Evolutionary conservation across 2,888 invertebrate genomes (phyloP).

Genomic region (Sphecodes monilicornis): DNA sequence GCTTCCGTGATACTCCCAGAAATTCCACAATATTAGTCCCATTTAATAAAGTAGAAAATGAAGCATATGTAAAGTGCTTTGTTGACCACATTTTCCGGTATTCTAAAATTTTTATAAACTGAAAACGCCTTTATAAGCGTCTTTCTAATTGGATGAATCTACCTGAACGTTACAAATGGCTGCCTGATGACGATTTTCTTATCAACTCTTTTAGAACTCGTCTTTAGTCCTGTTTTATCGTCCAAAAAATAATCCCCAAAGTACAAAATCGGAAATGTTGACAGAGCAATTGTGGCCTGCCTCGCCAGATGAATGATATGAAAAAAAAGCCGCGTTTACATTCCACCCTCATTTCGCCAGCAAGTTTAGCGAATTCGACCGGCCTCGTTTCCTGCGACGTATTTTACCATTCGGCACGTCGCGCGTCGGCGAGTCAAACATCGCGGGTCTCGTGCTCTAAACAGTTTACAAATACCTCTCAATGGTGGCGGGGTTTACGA

Average conservation of each 20-base stretch:
- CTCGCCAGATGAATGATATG: not conserved
- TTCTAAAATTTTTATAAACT: too few species aligned
- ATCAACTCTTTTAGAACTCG: too few species aligned
- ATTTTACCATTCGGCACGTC: conserved; percentile 67
- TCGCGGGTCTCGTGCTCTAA: conserved; percentile 41
- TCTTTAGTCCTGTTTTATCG: not conserved
- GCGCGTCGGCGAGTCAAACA: conserved; percentile 68
- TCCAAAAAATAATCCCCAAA: not conserved
- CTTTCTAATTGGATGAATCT: too few species aligned
- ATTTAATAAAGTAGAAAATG: too few species aligned
- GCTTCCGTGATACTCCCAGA: too few species aligned
- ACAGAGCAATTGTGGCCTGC: not conserved
- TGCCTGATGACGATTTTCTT: too few species aligned
- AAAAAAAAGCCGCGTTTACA: conserved; percentile 16
- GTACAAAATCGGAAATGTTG: not conserved
- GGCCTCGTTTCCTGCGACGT: conserved; percentile 51
- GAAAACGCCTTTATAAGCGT: too few species aligned
- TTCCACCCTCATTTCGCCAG: not conserved
- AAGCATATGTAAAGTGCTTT: too few species aligned
- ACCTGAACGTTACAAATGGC: too few species aligned
- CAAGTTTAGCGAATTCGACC: conserved; percentile 35
- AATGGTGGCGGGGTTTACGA: conserved; percentile 21
- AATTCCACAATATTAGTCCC: too few species aligned
- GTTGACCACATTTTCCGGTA: too few species aligned
- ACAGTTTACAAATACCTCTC: conserved; percentile 68